Conservation (phyloP, 2,797 vertebrate species). For the Rhabdomys pumilio region DNA sequence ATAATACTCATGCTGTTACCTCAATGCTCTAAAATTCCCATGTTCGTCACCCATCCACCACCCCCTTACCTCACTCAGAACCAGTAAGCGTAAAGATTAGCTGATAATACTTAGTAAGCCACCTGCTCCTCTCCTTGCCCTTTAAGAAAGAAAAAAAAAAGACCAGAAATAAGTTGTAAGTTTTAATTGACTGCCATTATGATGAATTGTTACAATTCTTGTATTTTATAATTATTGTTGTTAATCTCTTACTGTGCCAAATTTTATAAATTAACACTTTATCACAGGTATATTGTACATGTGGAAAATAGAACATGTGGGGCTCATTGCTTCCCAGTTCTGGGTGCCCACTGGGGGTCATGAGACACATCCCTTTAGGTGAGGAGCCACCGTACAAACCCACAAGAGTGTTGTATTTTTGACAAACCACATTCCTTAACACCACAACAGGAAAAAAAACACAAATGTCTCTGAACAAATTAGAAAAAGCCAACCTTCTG, state of each 20-base stretch:
- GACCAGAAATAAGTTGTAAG: not conserved
- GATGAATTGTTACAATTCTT: not conserved
- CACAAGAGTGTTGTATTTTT: constrained; percentile 38
- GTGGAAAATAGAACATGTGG: not conserved
- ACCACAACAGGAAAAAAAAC: constrained; percentile 59
- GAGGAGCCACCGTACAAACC: not conserved
- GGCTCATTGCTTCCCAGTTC: not conserved
- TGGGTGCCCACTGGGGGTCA: not conserved
- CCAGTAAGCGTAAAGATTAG: not conserved
- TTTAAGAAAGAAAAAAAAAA: not conserved
- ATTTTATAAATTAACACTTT: constrained; percentile 46
- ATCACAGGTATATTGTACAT: not conserved
- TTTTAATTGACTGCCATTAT: constrained; percentile 4
- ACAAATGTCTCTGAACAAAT: constrained; percentile 34
- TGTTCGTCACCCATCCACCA: not conserved
- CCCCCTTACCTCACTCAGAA: not conserved
- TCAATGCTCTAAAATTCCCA: not conserved
- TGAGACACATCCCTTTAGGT: not conserved
- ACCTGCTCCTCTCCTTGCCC: not conserved
- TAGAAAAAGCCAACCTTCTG: constrained; percentile 57
- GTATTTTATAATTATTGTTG: not conserved
- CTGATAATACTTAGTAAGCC: not conserved
- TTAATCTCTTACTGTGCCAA: constrained; percentile 13
- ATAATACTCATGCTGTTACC: not conserved
- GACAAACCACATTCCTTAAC: constrained; percentile 64